Percentiles rank a stretch among this genome's conserved stretches.
phyloP scores from a whole-genome alignment of 2,113 vertebrate genomes.

The Aphyosemion australe region DNA sequence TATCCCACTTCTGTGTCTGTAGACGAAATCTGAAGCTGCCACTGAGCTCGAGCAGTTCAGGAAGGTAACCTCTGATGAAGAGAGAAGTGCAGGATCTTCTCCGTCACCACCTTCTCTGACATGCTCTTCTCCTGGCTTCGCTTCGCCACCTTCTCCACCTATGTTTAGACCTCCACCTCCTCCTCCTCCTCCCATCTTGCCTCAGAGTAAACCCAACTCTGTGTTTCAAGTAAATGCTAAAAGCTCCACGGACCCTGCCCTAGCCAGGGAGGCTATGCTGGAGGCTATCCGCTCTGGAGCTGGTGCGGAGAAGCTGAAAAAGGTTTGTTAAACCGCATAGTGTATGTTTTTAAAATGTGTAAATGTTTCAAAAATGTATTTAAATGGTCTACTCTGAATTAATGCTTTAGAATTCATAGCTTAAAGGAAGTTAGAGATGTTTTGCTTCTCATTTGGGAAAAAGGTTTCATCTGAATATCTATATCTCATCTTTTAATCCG shows the following conservation, averaged over 20 bases:
- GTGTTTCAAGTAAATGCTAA: slow-evolving; percentile 33
- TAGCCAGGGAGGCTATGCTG: slow-evolving; percentile 85
- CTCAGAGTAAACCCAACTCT: slow-evolving; percentile 33
- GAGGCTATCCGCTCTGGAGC: slow-evolving; percentile 92
- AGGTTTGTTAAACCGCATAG: slow-evolving; percentile 74
- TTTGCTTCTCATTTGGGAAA: not conserved
- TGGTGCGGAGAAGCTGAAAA: slow-evolving; percentile 87
- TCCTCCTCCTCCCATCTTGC: slow-evolving; percentile 49
- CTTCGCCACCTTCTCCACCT: slow-evolving; percentile 43
- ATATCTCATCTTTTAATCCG: not conserved
- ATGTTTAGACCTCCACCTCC: slow-evolving; percentile 41
- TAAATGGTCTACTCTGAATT: not conserved
- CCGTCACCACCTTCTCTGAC: slow-evolving; percentile 33
- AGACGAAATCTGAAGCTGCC: slow-evolving; percentile 86
- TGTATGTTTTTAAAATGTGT: no score
- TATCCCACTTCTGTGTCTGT: slow-evolving; percentile 23
- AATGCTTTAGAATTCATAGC: not conserved
- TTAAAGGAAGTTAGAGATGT: slow-evolving; percentile 7
- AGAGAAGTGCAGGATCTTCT: slow-evolving; percentile 30
- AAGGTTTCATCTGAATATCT: not conserved
- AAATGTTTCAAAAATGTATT: not conserved
- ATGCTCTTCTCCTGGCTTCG: slow-evolving; percentile 35
- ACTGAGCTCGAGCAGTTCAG: slow-evolving; percentile 80
- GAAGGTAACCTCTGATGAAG: slow-evolving; percentile 31
- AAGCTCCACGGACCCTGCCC: slow-evolving; percentile 42